Percentiles rank a stretch among this genome's conserved stretches.
phyloP scores from a whole-genome alignment of 2,797 vertebrate genomes.

The Prunella strophiata region DNA sequence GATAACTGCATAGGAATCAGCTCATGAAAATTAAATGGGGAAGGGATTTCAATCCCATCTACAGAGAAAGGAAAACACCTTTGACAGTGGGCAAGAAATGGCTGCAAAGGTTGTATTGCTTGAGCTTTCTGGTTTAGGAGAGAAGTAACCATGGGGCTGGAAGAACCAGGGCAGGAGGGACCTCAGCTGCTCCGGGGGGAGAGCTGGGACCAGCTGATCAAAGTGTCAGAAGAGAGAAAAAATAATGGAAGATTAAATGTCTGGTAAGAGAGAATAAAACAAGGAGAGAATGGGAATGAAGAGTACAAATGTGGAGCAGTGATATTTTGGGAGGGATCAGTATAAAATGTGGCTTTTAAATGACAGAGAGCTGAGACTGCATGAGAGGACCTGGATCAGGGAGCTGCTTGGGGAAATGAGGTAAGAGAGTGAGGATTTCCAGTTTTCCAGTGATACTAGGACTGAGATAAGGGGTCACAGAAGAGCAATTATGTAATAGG shows the following conservation, averaged over 20 bases:
- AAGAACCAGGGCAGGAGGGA: neutral
- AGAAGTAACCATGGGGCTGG: neutral
- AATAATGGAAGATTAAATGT: neutral
- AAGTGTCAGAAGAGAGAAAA: neutral
- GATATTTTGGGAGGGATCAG: neutral
- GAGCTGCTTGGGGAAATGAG: neutral
- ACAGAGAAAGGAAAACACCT: neutral
- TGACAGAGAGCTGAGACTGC: neutral
- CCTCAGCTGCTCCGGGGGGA: fast-evolving
- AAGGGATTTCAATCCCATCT: neutral
- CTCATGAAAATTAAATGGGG: neutral
- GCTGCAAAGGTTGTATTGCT: neutral
- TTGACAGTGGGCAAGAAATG: neutral
- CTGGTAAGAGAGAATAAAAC: neutral
- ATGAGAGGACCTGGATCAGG: neutral
- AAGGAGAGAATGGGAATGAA: neutral
- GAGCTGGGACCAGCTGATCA: neutral
- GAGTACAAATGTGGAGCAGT: too few species aligned
- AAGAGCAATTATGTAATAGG: neutral
- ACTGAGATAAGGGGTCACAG: neutral
- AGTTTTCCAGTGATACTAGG: neutral
- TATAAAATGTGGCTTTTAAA: neutral
- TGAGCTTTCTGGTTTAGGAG: neutral
- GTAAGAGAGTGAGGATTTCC: neutral
- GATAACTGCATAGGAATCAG: neutral